A percentile compares a stretch with the other conserved stretches of the same genome.
Evolutionary conservation across 2,888 invertebrate species (phyloP).

Genomic region (Nephrotoma guestfalica): DNA sequence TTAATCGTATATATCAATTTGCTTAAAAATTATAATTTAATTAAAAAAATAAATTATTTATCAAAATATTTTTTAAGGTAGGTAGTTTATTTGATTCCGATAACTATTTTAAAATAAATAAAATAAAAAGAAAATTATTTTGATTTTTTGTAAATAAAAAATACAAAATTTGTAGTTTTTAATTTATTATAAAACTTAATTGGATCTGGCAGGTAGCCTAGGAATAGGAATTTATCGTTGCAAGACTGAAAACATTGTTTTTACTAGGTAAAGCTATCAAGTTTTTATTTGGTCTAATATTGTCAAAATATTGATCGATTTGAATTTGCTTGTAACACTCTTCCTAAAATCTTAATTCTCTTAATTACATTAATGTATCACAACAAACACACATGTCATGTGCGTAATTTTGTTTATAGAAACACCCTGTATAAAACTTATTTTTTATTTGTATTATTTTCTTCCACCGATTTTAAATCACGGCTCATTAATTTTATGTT

Average conservation of each 20-base stretch:
- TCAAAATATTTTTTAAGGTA: neutral
- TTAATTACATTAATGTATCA: neutral
- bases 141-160: neutral
- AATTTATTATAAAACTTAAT: neutral
- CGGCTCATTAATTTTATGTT: slow-evolving; percentile 23
- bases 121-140: neutral
- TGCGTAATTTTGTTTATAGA: slow-evolving; percentile 4
- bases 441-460: slow-evolving; percentile 10
- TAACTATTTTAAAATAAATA: neutral
- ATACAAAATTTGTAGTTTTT: neutral
- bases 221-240: neutral
- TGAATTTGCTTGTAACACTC: neutral
- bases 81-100: neutral
- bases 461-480: slow-evolving; percentile 25
- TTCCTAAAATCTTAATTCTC: neutral
- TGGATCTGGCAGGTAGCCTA: neutral
- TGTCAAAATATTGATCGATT: neutral
- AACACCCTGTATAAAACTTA: neutral
- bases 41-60: neutral
- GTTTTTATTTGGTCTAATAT: neutral
- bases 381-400: neutral
- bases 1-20: neutral
- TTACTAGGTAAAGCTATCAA: neutral
- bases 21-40: neutral
- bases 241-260: neutral